Percentiles rank a stretch among this genome's conserved stretches.
Conservation (phyloP, 2,888 invertebrate species). For the Diachrysia chrysitis region DNA sequence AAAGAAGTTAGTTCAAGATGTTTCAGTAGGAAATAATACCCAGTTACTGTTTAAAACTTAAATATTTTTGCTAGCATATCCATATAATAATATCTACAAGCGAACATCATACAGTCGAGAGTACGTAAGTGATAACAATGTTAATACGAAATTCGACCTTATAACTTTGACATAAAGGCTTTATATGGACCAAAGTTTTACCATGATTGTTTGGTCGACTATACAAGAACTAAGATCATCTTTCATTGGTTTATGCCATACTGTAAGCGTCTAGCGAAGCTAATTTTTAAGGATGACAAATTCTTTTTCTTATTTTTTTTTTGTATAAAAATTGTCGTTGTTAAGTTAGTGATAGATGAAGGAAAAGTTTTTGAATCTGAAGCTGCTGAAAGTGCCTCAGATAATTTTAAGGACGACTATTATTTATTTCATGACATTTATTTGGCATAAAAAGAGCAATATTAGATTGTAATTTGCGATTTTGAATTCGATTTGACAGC, state of each 20-base stretch:
- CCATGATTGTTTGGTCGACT: neutral
- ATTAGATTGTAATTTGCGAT: no score
- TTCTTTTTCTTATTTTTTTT: neutral
- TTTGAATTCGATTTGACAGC: no score
- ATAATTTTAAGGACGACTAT: no score
- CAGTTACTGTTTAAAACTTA: conserved; percentile 26
- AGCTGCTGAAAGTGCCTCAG: no score
- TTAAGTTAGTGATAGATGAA: neutral
- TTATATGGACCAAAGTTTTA: neutral
- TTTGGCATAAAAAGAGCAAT: no score
- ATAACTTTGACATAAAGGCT: neutral
- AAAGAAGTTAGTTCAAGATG: conserved; percentile 10
- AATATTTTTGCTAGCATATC: conserved; percentile 14
- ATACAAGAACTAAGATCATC: conserved; percentile 24
- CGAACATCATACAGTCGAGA: neutral
- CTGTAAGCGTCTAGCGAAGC: conserved; percentile 13
- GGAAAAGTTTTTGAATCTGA: neutral
- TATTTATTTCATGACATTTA: no score
- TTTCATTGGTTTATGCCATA: conserved; percentile 15
- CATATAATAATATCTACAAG: neutral
- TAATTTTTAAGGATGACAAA: neutral
- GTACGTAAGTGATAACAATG: neutral
- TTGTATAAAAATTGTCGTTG: neutral
- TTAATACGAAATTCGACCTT: neutral
- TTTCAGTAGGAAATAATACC: neutral